A percentile compares a stretch with the other conserved stretches of the same genome.
phyloP scores from a whole-genome alignment of 2,797 vertebrate genomes.

The Arrhamphus sclerolepis region DNA sequence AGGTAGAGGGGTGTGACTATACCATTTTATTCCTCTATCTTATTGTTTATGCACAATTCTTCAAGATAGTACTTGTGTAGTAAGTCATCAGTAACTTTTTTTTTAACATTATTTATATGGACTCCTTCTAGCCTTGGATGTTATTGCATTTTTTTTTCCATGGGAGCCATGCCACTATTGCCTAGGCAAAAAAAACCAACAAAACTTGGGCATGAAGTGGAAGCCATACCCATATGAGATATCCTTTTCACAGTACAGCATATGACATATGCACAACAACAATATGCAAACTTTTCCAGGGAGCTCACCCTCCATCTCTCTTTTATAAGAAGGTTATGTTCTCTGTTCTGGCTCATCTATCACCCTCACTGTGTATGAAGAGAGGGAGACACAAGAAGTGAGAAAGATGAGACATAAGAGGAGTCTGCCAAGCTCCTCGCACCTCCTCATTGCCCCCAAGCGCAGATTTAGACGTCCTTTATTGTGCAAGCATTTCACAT shows the following conservation, averaged over 20 bases:
- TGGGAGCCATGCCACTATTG: no score
- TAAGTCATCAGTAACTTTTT: no score
- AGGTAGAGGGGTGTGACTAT: no score
- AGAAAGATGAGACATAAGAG: conserved; percentile 55
- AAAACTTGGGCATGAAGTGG: neutral
- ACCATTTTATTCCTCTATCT: no score
- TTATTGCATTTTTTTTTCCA: neutral
- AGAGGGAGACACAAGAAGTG: conserved; percentile 35
- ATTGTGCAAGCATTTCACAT: conserved; percentile 72
- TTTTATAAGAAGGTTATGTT: conserved; percentile 44
- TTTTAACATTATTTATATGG: no score
- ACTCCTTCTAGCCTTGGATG: no score
- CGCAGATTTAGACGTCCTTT: conserved; percentile 76
- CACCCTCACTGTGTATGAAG: conserved; percentile 4
- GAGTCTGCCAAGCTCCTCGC: conserved; percentile 64
- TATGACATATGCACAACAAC: conserved; percentile 13
- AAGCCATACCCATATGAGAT: conserved; percentile 30
- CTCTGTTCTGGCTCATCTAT: conserved; percentile 48
- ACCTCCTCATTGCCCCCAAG: conserved; percentile 73
- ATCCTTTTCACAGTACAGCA: conserved; percentile 36
- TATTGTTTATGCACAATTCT: no score
- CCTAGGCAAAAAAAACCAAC: conserved; percentile 1
- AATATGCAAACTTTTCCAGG: conserved; percentile 31
- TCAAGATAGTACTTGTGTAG: no score
- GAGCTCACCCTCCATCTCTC: conserved; percentile 26